A percentile compares a stretch with the other conserved stretches of the same genome.
Conservation (phyloP, 2,113 vertebrate genomes). For the Halichoerus grypus region DNA sequence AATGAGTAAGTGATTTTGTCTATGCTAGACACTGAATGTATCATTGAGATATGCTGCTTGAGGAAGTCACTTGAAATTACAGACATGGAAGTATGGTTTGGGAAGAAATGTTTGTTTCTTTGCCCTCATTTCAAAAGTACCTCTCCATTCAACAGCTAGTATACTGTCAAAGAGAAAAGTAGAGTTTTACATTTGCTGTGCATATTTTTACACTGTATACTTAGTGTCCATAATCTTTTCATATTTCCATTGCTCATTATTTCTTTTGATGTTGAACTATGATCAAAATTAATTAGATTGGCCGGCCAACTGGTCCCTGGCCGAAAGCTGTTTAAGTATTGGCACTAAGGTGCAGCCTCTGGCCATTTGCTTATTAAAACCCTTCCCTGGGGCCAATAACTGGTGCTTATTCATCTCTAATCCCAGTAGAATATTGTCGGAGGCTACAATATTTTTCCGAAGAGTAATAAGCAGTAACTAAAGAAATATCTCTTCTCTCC, state of each 20-base stretch:
- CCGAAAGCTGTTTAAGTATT: not conserved
- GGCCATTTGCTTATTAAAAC: not conserved
- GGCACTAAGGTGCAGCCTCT: not conserved
- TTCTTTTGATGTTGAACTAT: constrained; percentile 7
- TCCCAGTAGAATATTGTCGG: not conserved
- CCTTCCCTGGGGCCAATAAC: not conserved
- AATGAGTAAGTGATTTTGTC: not conserved
- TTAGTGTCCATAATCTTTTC: not conserved
- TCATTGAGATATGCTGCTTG: not conserved
- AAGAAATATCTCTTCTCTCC: not conserved
- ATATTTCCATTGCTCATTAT: not conserved
- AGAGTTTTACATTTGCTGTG: not conserved
- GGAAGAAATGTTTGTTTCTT: not conserved
- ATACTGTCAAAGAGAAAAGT: not conserved
- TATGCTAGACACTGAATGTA: not conserved
- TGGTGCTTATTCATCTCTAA: constrained; percentile 32
- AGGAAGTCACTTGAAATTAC: not conserved
- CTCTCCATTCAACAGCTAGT: not conserved
- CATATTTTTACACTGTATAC: not conserved
- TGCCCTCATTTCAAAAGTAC: not conserved
- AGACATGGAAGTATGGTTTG: not conserved
- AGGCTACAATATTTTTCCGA: not conserved
- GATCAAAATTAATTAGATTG: constrained; percentile 17
- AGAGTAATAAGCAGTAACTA: not conserved
- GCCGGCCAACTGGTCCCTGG: not conserved